Evolutionary conservation across 2,113 vertebrate species (phyloP).

Genomic region (Thomomys bottae): DNA sequence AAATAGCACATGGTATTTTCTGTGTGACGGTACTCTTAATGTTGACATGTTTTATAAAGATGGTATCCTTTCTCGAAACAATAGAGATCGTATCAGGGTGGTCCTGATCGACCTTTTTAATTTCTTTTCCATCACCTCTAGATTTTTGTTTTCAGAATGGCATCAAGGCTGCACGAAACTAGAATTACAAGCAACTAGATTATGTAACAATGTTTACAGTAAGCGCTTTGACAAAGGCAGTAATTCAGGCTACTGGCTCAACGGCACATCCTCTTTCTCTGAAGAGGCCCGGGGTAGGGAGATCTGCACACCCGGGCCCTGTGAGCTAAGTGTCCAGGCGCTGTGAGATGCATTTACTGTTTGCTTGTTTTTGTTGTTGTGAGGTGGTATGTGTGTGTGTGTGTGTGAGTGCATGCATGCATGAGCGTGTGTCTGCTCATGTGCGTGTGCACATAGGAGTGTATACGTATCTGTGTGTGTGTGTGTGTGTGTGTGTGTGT

Average conservation of each 20-base stretch:
- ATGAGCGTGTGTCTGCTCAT: too few relatives aligned
- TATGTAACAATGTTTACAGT: neutral
- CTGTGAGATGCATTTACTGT: too few relatives aligned
- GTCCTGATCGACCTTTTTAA: neutral
- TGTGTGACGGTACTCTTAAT: neutral
- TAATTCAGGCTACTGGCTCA: neutral
- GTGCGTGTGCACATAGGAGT: too few relatives aligned
- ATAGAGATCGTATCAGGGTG: neutral
- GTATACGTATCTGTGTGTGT: too few relatives aligned
- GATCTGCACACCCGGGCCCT: too few relatives aligned
- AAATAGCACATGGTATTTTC: neutral
- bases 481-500: too few relatives aligned
- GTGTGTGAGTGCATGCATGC: too few relatives aligned
- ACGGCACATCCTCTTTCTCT: neutral
- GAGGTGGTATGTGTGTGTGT: too few relatives aligned
- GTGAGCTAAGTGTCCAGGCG: neutral
- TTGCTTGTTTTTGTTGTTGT: too few relatives aligned
- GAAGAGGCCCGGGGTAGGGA: neutral
- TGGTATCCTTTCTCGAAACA: neutral
- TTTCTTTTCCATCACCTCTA: conserved; percentile 1
- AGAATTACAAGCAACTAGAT: neutral
- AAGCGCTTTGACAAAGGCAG: neutral
- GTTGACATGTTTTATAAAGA: neutral
- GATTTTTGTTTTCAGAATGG: conserved; percentile 3
- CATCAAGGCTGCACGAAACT: neutral